phyloP scores from a whole-genome alignment of 2,888 invertebrate species.

The Ophion ventricosus region DNA sequence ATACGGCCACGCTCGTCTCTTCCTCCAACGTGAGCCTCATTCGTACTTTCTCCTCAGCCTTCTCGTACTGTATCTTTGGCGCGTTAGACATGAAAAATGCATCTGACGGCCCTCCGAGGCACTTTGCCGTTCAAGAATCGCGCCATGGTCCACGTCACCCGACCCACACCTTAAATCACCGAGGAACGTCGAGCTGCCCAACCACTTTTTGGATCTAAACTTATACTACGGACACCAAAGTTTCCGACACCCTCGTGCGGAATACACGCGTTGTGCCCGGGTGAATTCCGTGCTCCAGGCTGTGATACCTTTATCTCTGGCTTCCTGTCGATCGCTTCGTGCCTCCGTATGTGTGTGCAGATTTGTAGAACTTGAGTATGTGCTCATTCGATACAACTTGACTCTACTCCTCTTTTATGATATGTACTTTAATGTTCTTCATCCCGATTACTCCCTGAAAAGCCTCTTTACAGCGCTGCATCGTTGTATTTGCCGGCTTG shows the following conservation, averaged over 20 bases:
- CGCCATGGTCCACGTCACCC: constrained; percentile 30
- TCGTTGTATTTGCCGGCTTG: background rate
- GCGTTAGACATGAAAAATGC: constrained; percentile 81
- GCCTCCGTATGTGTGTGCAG: background rate
- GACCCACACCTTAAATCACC: constrained; percentile 46
- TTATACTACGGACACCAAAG: constrained; percentile 74
- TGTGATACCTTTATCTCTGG: background rate
- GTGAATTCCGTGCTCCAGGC: constrained; percentile 8
- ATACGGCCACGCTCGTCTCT: constrained; percentile 52
- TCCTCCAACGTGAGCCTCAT: constrained; percentile 43
- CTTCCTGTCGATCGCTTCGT: constrained; percentile 15
- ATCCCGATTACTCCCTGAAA: background rate
- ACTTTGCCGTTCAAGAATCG: constrained; percentile 80
- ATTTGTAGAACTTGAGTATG: background rate
- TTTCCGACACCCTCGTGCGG: constrained; percentile 61
- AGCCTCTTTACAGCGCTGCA: background rate
- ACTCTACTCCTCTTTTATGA: constrained; percentile 22
- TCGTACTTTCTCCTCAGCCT: constrained; percentile 35
- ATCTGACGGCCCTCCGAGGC: constrained; percentile 79
- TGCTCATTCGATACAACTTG: constrained; percentile 20
- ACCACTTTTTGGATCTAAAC: constrained; percentile 81
- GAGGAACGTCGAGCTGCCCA: constrained; percentile 75
- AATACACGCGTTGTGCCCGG: constrained; percentile 33
- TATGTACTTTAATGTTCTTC: background rate
- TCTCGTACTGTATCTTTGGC: constrained; percentile 72